Conservation (phyloP, 2,113 vertebrate species). For the Mormoops blainvillei region DNA sequence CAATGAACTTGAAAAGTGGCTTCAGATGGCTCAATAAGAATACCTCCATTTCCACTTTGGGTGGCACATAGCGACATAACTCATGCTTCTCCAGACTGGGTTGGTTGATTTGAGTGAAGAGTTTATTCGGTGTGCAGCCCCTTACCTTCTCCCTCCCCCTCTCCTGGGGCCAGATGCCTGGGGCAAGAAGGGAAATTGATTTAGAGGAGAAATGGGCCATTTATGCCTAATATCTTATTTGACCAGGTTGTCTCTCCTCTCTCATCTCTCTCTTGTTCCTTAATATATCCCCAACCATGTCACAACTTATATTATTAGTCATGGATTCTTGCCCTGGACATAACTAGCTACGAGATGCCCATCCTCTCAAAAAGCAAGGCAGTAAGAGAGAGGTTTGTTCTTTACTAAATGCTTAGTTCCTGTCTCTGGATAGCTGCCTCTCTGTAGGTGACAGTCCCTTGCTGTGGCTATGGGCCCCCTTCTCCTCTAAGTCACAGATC, state of each 20-base stretch:
- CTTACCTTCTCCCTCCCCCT: not conserved
- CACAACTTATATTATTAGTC: not conserved
- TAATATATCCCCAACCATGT: not conserved
- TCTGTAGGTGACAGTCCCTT: not conserved
- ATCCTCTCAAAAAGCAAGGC: not conserved
- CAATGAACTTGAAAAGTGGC: not conserved
- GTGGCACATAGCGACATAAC: not conserved
- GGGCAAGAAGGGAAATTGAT: not conserved
- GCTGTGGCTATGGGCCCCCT: not conserved
- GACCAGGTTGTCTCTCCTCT: not conserved
- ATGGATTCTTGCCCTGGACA: not conserved
- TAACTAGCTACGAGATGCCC: not conserved
- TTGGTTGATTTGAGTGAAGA: not conserved
- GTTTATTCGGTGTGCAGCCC: not conserved
- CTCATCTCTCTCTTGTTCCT: not conserved
- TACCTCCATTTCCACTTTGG: not conserved
- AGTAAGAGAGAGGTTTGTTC: not conserved
- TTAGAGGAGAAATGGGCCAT: not conserved
- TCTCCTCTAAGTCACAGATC: not conserved
- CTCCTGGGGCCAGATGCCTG: not conserved
- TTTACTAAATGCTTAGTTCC: not conserved
- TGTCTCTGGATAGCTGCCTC: not conserved
- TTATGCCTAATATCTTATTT: not conserved
- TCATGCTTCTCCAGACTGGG: not conserved
- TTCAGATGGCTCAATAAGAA: not conserved